A percentile compares a stretch with the other conserved stretches of the same genome.
phyloP scores from a whole-genome alignment of 2,888 invertebrate species.

The Allygus modestus region DNA sequence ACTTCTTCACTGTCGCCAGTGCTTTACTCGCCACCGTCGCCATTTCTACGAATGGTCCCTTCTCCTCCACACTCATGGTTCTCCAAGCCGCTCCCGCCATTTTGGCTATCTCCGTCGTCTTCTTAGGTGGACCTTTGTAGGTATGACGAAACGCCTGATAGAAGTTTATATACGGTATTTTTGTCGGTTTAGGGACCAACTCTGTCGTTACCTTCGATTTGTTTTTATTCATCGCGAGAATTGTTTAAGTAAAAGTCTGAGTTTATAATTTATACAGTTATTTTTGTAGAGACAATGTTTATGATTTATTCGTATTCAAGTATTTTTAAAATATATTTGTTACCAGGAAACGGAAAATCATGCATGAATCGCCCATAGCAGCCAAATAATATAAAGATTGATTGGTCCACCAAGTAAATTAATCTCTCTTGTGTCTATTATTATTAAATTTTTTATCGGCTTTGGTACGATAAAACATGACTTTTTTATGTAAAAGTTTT shows the following conservation, averaged over 20 bases:
- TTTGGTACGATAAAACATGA: too few species aligned
- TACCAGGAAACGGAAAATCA: background rate
- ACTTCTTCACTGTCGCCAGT: too few species aligned
- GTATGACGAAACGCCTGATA: background rate
- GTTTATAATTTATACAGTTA: background rate
- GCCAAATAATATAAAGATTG: too few species aligned
- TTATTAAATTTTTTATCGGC: too few species aligned
- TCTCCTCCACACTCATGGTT: background rate
- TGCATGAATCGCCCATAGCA: too few species aligned
- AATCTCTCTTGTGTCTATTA: too few species aligned
- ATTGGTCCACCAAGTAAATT: too few species aligned
- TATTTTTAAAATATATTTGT: background rate
- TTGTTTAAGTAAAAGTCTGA: background rate
- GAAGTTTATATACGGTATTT: background rate
- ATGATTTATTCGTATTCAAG: background rate
- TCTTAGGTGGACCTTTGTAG: conserved; percentile 5
- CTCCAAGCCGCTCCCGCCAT: background rate
- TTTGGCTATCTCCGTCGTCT: background rate
- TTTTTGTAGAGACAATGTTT: background rate
- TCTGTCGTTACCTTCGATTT: background rate
- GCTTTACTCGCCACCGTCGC: background rate
- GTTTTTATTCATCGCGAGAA: background rate
- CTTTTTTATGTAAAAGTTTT: too few species aligned
- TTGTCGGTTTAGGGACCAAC: background rate
- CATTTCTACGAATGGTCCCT: background rate